These are phyloP conservation scores for Sebastes wilsoni DNA, from an alignment of 2,797 vertebrate genomes.

Conservation along the genomic window DNA sequence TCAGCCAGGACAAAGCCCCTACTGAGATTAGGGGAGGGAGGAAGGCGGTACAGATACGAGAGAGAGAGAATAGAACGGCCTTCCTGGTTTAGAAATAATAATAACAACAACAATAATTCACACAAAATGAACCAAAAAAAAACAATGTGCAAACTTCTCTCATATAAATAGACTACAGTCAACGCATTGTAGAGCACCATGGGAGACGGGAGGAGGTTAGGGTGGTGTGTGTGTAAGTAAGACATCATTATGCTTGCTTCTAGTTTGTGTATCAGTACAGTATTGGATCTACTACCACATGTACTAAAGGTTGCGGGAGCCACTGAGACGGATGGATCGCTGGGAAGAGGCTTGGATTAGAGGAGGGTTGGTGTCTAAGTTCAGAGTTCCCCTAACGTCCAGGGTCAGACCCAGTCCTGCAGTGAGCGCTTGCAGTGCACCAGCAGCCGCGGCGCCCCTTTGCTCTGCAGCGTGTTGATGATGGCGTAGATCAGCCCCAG, in stretches of 20 bases:
- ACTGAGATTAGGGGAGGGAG: constrained; percentile 20
- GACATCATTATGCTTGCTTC: constrained; percentile 27
- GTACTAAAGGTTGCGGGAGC: constrained; percentile 41
- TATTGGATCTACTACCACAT: constrained; percentile 60
- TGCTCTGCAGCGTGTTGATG: constrained; percentile 94
- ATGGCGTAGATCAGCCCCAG: constrained; percentile 92
- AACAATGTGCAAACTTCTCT: constrained; percentile 85
- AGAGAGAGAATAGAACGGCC: constrained; percentile 30
- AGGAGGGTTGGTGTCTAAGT: constrained; percentile 29
- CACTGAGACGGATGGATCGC: constrained; percentile 48
- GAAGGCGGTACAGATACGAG: neutral
- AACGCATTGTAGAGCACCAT: constrained; percentile 81
- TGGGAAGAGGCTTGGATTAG: constrained; percentile 21
- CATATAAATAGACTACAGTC: constrained; percentile 84
- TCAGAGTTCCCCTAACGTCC: constrained; percentile 21
- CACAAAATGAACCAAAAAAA: constrained; percentile 66
- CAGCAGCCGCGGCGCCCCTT: constrained; percentile 91
- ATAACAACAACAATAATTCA: constrained; percentile 53
- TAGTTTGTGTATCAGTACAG: constrained; percentile 51
- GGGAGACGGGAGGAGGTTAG: constrained; percentile 59
- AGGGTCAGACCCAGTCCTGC: constrained; percentile 96
- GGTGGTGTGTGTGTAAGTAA: constrained; percentile 32
- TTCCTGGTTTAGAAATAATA: constrained; percentile 70
- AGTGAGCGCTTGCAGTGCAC: constrained; percentile 97
- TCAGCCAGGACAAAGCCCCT: constrained; percentile 12